phyloP scores from a whole-genome alignment of 1,140 invertebrate species.

The Mya arenaria region DNA sequence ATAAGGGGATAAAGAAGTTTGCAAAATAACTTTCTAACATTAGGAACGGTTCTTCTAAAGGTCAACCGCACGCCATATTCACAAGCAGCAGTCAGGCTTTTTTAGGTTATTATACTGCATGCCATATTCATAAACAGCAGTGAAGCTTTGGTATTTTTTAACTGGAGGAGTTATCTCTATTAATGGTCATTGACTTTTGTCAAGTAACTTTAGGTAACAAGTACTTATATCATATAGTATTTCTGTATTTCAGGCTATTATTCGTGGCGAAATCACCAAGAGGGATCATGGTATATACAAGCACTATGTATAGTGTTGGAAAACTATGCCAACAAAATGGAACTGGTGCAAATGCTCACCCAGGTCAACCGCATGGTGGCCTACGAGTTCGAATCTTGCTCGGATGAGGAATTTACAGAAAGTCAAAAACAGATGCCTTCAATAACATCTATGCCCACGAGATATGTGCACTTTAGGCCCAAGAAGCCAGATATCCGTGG shows the following conservation, averaged over 20 bases:
- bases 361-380: constrained; percentile 94
- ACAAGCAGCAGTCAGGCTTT: too few relatives aligned
- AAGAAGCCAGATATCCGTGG: constrained; percentile 80
- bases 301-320: constrained; percentile 92
- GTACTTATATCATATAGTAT: too few relatives aligned
- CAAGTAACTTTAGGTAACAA: too few relatives aligned
- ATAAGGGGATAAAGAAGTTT: too few relatives aligned
- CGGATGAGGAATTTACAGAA: constrained; percentile 90
- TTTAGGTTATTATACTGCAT: too few relatives aligned
- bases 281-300: constrained; percentile 96
- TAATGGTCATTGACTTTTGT: too few relatives aligned
- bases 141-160: too few relatives aligned
- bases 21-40: too few relatives aligned
- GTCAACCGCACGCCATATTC: too few relatives aligned
- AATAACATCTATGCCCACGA: constrained; percentile 94
- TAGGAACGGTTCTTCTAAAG: too few relatives aligned
- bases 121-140: too few relatives aligned
- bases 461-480: constrained; percentile 84
- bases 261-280: constrained; percentile 96
- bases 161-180: too few relatives aligned
- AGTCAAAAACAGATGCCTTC: constrained; percentile 97
- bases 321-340: constrained; percentile 85
- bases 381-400: constrained; percentile 94
- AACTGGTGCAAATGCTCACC: constrained; percentile 93
- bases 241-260: constrained; percentile 89